These are phyloP conservation scores for Danio aesculapii DNA, from an alignment of 2,797 vertebrate genomes.

Conservation along the genomic window DNA sequence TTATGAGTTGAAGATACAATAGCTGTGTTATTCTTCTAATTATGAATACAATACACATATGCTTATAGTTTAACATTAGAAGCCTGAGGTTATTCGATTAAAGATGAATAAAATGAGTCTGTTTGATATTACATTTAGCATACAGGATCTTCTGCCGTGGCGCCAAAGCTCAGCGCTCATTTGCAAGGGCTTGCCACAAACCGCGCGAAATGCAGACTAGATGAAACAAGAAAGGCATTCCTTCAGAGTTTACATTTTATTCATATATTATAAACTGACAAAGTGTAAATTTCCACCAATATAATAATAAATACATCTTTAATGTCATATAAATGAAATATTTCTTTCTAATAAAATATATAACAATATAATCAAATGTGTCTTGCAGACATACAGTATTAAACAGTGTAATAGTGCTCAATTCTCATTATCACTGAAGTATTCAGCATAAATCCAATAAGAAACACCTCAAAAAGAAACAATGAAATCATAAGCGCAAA, in stretches of 20 bases:
- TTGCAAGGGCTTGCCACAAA: constrained; percentile 33
- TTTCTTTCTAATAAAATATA: neutral
- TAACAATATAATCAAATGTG: neutral
- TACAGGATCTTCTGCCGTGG: constrained; percentile 61
- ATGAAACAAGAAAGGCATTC: neutral
- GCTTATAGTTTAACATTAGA: accelerated
- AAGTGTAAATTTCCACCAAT: neutral
- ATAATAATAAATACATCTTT: constrained; percentile 26
- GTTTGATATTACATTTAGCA: neutral
- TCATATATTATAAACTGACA: neutral
- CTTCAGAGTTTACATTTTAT: constrained; percentile 1
- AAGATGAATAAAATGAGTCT: neutral
- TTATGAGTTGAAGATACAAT: neutral
- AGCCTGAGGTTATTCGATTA: neutral
- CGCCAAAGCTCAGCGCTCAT: constrained; percentile 61
- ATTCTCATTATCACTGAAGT: neutral
- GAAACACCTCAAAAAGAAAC: neutral
- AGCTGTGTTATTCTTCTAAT: neutral
- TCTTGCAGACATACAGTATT: neutral
- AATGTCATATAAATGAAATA: constrained; percentile 18
- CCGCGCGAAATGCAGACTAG: constrained; percentile 23
- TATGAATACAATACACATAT: too few relatives aligned
- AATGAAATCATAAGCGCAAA: neutral
- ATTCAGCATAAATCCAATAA: neutral
- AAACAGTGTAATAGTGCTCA: neutral